Base-by-base conservation (phyloP, 2,888 invertebrate genomes). In the Linhomoeus sp. region DNA sequence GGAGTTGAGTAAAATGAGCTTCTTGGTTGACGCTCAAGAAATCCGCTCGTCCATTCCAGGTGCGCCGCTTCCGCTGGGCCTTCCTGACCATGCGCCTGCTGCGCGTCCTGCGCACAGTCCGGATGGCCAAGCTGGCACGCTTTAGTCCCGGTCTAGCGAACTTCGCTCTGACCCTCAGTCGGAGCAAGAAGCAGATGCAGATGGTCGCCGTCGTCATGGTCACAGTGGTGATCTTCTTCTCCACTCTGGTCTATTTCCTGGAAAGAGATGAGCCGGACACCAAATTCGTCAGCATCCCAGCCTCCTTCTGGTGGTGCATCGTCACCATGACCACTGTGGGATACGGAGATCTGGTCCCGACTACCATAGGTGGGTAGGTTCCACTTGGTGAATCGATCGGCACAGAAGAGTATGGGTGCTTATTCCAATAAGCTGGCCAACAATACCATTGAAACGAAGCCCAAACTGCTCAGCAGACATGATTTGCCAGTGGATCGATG, bases 221-320 rank as follows among this genome's bases (percentile, higher is more conserved):
- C 23, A 40, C 40, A 3, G 40, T 9, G 23, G 17, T 62, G 39
- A 56, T 62, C 46, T 62, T 62, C 58, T 62, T 62, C 55, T 62
- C 62, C 23, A 62, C 62, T 1, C 49, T 62, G 20, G 55, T 58
- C 50, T 61, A 62, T 48, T 62, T 62, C 55, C 52, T 62, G 44
- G 62, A 62, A 43, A 54, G 54, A 42, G 62, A 62, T 49, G 60
- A 60, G 41, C 59, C 58, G 1, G 52, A 56, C 45, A 61, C 61
- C 24, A 57, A 56, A 43, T 62, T 62, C 53, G 60, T 56, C 5
- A 58, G 58, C 14, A 62, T 62, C 20, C 62, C 62, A 1, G 61
- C 60, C 1, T 59, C 62, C 0, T 62, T 60, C 52, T 62, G 62
- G 60, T 61, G 59, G 58, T 57, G 43, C 35, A 43, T 43, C n/a